Evolutionary conservation across 2,113 vertebrate species (phyloP), one percentile per base, ranked within the genome.

Genomic region (Microtus ochrogaster): DNA sequence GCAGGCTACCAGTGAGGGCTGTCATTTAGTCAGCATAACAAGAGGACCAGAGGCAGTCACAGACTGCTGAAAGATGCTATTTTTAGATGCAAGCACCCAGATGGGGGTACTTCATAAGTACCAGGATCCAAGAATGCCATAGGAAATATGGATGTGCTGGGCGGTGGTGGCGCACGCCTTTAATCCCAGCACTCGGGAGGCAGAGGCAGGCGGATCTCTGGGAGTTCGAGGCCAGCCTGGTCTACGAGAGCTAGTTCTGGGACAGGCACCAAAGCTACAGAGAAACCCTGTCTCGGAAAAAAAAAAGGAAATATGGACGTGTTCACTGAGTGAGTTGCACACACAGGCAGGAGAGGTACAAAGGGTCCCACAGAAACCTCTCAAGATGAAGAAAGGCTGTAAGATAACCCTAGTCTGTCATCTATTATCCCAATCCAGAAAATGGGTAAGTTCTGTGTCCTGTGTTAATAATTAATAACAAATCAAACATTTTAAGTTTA

Each of bases 401-500:
- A 90, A 47, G 30, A 65, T 36, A 78, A 47, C 19, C 30, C 55
- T 17, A 28, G 4, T 24, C 4, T 0, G 21, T 55, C 47, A 39
- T 63, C 58, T 44, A 84, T 26, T 58, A n/a, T 41, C 26, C 13
- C 36, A 39, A 55, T 72, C 36, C 26, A 47, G n/a, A 33, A 94
- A 58, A 81, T 5, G 10, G 52, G 28, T 63, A 11, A 78, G 30
- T 73, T 55, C n/a, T 41, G 1, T 72, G 13, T 58, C 73, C 79
- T n/a, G 26, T 21, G 49, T 26, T 88, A 41, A 52, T 88, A 41
- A 52, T 30, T 84, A 41, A 44, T 36, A 39, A 26, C 14, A 95
- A 95, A 61, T 88, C 44, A 82, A 61, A 77, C 17, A 77, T 9
- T 70, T 90, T 61, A 83, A 83, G 79, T 91, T 92, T 88, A 17